Evolutionary conservation across 2,888 invertebrate species (phyloP).

Genomic region (Lepidonotus clava): DNA sequence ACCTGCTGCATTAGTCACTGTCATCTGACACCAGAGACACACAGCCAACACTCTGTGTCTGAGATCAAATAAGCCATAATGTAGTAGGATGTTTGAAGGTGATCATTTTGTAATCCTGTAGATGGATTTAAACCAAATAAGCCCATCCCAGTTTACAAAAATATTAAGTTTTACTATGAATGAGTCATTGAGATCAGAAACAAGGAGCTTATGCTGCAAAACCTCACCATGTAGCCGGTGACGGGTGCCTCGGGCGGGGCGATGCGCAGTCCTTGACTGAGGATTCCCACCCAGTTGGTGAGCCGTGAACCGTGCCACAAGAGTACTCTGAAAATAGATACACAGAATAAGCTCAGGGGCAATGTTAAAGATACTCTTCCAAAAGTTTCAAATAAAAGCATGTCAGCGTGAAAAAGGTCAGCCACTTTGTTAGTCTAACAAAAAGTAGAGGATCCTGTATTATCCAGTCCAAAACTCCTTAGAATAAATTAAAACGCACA

Average conservation of each 20-base stretch:
- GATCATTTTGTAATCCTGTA: not conserved
- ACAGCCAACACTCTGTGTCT: not conserved
- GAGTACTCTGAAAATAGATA: slow-evolving; percentile 75
- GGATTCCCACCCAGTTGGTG: slow-evolving; percentile 82
- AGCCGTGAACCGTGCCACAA: slow-evolving; percentile 83
- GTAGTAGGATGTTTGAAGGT: not conserved
- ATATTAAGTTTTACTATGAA: not conserved
- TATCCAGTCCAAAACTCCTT: no score
- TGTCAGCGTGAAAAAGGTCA: no score
- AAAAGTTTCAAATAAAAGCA: no score
- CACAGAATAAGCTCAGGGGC: no score
- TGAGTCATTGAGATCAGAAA: no score
- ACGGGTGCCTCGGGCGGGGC: slow-evolving; percentile 83
- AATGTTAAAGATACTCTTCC: no score
- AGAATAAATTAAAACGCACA: no score
- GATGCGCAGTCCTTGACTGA: slow-evolving; percentile 82
- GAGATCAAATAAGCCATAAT: not conserved
- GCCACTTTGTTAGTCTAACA: no score
- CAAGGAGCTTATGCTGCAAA: no score
- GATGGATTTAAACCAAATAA: not conserved
- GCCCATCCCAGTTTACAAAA: not conserved
- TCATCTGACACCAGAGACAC: no score
- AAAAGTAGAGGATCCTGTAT: no score
- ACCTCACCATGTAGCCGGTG: slow-evolving; percentile 82
- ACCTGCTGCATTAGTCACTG: no score